Percentiles rank a stretch among this genome's conserved stretches.
Conservation (phyloP, 2,888 invertebrate species). For the Drosophila testacea region DNA sequence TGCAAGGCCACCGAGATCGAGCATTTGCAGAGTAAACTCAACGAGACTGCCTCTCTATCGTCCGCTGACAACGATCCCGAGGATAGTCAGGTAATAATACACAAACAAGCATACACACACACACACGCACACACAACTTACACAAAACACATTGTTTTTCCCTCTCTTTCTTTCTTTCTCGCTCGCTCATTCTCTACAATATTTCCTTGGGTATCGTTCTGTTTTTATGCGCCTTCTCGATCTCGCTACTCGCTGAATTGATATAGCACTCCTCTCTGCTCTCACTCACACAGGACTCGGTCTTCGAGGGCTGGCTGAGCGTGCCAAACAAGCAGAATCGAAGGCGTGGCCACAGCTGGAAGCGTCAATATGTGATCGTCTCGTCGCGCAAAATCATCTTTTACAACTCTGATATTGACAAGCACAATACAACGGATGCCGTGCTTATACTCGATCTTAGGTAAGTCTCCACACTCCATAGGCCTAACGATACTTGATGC, state of each 20-base stretch:
- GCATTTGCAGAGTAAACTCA: constrained; percentile 94
- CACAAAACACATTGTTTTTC: constrained; percentile 22
- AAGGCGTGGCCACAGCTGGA: constrained; percentile 95
- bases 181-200: constrained; percentile 9
- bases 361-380: constrained; percentile 98
- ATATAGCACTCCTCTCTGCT: constrained; percentile 80
- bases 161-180: constrained; percentile 10
- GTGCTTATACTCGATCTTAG: constrained; percentile 97
- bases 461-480: constrained; percentile 86
- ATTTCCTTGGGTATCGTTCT: constrained; percentile 8
- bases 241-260: constrained; percentile 34
- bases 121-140: constrained; percentile 12
- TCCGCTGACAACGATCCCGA: constrained; percentile 95
- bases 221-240: constrained; percentile 8
- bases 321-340: constrained; percentile 98
- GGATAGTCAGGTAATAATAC: constrained; percentile 86
- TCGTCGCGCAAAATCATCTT: constrained; percentile 98
- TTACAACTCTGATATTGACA: constrained; percentile 97
- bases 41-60: constrained; percentile 96
- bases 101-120: background rate
- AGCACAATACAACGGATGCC: constrained; percentile 95
- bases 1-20: constrained; percentile 98
- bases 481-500: no score
- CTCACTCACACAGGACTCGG: constrained; percentile 87
- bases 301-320: constrained; percentile 98